Evolutionary conservation across 2,888 invertebrate genomes (phyloP).

Genomic region (Keiferia lycopersicella): DNA sequence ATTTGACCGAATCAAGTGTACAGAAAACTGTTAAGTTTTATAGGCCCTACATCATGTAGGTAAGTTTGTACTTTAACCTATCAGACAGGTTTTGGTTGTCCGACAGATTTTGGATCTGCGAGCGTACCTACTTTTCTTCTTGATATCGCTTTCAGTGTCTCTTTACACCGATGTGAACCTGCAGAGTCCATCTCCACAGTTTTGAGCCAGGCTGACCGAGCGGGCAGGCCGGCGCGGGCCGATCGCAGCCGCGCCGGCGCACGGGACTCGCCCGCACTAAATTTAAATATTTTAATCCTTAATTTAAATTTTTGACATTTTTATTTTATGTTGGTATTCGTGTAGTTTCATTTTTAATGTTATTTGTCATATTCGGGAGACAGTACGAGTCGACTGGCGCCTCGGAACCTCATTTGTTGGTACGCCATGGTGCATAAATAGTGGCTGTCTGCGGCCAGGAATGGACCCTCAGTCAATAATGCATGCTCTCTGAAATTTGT

Average conservation of each 20-base stretch:
- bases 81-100: too few relatives aligned
- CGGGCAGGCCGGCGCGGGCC: constrained; percentile 42
- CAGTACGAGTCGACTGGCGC: constrained; percentile 69
- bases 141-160: neutral
- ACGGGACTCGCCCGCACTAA: constrained; percentile 76
- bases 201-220: neutral
- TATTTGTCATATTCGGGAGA: constrained; percentile 79
- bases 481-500: constrained; percentile 14
- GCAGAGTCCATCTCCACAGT: neutral
- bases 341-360: constrained; percentile 80
- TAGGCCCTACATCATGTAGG: too few relatives aligned
- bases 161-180: neutral
- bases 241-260: constrained; percentile 46
- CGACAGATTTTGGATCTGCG: too few relatives aligned
- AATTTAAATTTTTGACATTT: constrained; percentile 82
- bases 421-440: constrained; percentile 29
- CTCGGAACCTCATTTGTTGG: constrained; percentile 56
- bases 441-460: constrained; percentile 17
- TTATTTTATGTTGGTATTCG: constrained; percentile 81
- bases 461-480: constrained; percentile 1
- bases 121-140: too few relatives aligned
- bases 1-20: too few relatives aligned
- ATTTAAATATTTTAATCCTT: constrained; percentile 82
- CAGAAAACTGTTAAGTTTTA: too few relatives aligned
- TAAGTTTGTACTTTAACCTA: too few relatives aligned